Evolutionary conservation across 30 jellyfish, hydroid and myxozoan genomes (phyloP), one percentile per base, ranked within the genome.

Genomic region (Nemopilema nomurai): DNA sequence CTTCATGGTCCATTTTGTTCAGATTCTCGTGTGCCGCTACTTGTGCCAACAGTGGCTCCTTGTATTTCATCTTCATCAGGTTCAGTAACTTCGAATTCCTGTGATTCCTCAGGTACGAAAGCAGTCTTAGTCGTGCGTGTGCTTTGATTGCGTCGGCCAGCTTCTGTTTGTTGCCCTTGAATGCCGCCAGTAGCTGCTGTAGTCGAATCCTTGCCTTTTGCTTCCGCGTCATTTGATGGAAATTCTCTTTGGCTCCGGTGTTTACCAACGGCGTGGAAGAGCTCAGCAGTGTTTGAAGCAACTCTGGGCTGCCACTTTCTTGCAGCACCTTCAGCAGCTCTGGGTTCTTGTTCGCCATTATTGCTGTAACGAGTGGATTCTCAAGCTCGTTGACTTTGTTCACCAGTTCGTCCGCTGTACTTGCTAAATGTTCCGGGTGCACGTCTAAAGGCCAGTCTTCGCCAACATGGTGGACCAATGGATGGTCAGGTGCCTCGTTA

Each of bases 301-400:
- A 74, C 52, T 84, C 81, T 4, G 93, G 93, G 78, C 75, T 84
- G 27, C 87, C 93, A 41, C 93, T 77, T 23, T 84, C 87, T 49
- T 84, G 77, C 23, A 84, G 67, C 0, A 71, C 82, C 22, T 74
- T 73, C 68, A 84, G 51, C 62, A 84, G 67, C 0, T 26, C 84
- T 3, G 93, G 93, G 84, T 84, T 84, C 62, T 84, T 84, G 73
- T 84, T 84, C 78, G 64, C 77, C 57, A 74, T 74, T 17, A 84
- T 71, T 6, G 87, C 87, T 0, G 82, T 73, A 32, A 84, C 68
- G 13, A 84, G 53, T 0, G 93, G 93, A 26, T 66, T 74, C 30
- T 84, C 93, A 80, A 84, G 65, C 18, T 51, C 49, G 18, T 73
- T 70, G 6, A 84, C 76, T 50, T 84, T 73, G 27, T 67, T 57